Percentiles rank a stretch among this genome's conserved stretches.
phyloP scores from a whole-genome alignment of 1,140 invertebrate genomes.

The Cephus cinctus region DNA sequence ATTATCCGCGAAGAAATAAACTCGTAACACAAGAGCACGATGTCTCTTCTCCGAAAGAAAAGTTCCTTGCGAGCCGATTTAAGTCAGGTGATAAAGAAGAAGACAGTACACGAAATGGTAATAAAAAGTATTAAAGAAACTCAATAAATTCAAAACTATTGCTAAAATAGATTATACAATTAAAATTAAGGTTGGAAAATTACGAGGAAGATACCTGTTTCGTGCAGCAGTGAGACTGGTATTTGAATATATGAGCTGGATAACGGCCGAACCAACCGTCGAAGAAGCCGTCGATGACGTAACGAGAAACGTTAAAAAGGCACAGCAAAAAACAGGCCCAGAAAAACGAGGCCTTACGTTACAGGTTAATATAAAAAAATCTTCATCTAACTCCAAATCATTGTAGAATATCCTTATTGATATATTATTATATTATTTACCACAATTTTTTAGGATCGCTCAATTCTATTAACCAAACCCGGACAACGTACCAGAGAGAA shows the following conservation, averaged over 20 bases:
- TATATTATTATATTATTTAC: conserved; percentile 39
- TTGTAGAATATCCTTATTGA: conserved; percentile 15
- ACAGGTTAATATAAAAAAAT: conserved; percentile 35
- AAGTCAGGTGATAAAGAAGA: conserved; percentile 2
- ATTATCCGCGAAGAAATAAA: no score
- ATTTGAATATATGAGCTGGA: conserved; percentile 59
- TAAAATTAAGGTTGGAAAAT: conserved; percentile 25
- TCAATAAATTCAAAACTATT: conserved; percentile 7
- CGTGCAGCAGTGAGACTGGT: conserved; percentile 57
- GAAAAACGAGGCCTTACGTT: conserved; percentile 57
- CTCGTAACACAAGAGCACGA: no score
- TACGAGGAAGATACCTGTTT: conserved; percentile 57
- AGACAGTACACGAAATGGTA: conserved; percentile 1
- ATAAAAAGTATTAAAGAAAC: conserved; percentile 1
- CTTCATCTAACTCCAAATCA: not conserved
- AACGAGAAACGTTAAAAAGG: conserved; percentile 53
- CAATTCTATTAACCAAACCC: conserved; percentile 25
- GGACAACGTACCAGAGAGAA: conserved; percentile 21
- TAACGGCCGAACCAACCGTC: conserved; percentile 47
- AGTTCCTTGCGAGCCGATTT: conserved; percentile 20
- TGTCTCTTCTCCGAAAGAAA: conserved; percentile 11
- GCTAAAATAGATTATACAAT: not conserved
- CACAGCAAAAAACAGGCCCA: conserved; percentile 47
- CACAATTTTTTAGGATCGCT: conserved; percentile 46
- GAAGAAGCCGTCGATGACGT: conserved; percentile 58